Evolutionary conservation across 2,113 vertebrate genomes (phyloP), one percentile per base, ranked within the genome.

Genomic region (Circaetus cinerascens): DNA sequence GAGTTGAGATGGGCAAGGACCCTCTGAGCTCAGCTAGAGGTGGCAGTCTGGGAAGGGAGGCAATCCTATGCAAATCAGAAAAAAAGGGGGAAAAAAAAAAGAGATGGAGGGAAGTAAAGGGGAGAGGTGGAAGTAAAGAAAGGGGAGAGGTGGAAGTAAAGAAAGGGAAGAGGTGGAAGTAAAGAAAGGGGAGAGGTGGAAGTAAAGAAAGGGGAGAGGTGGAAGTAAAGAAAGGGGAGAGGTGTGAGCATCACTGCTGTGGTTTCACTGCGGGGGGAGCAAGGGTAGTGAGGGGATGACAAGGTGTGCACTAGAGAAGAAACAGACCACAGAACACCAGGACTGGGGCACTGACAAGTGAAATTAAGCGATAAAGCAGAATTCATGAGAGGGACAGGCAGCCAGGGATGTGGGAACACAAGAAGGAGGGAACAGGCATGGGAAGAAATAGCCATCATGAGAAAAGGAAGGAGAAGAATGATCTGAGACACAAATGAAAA

Each of bases 201-300:
- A 38, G 38, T 38, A 38, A 38, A 38, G 38, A 38, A 38, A 38
- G 38, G 38, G 38, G 38, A 38, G 38, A 38, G 38, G 38, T 38
- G 6, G 22, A 76, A 50, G 8, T 46, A 53, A 77, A 88, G 16
- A 69, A 74, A 55, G 23, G 16, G 1, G 0, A 66, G 15, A 73
- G 17, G 17, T 8, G 26, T 0, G 0, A 62, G 29, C 10, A 53
- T 48, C 51, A 11, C 10, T 3, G 7, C 71, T 64, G n/a, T 80
- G n/a, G 55, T 81, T 93, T 69, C 68, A 57, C 23, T 23, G 9
- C 1, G 4, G 4, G 4, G 40, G 45, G 7, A 27, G 16, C 2
- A 5, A 66, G 4, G 12, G 11, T 36, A 25, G 8, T 56, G 14
- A 67, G 26, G 56, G 29, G 17, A 57, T 62, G 38, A 32, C 38